Base-by-base conservation (phyloP, 2,113 vertebrate species). In the Dolichotis patagonum region DNA sequence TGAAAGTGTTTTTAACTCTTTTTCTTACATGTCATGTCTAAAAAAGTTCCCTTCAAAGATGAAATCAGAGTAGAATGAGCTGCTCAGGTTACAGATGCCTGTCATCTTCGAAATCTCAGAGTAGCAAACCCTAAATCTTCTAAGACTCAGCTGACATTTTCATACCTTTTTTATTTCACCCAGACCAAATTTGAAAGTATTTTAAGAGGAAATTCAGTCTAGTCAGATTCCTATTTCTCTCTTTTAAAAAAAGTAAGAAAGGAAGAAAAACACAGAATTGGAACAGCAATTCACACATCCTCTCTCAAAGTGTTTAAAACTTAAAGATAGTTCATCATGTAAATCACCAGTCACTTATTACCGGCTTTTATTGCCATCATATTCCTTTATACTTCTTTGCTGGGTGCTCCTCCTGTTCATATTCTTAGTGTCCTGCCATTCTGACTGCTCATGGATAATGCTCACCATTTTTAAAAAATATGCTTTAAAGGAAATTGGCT, bases 271-370 rank as follows among this genome's bases (percentile, higher is more conserved):
- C 5, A 30, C 5, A 22, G 54, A 88, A 95, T 95, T 92, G 81
- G 78, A 97, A 83, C 6, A 92, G 69, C 80, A 94, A 92, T 96
- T 92, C 89, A 96, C 56, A 96, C 32, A 30, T 0, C 0, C 69
- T 97, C 54, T 95, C 95, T 88, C 81, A 60, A 88, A 75, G 89
- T 96, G 38, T 96, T 62, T 88, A 97, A 69, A 95, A 93, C 97
- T 80, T 65, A 43, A 97, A 65, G 2, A 87, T 95, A 85, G 89
- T 93, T 94, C 69, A 92, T 94, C n/a, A 85, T 41, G 88, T 91
- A 97, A 98, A 97, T 96, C 67, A 90, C 97, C 97, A 95, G 67
- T 78, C 85, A 98, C 71, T 49, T 95, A 88, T 96, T 91, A 95
- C 30, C 95, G 81, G 2, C 80, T 96, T 97, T 97, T 75, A 90